Base-by-base conservation (phyloP, 2,888 invertebrate species). In the Hypomecis punctinalis region DNA sequence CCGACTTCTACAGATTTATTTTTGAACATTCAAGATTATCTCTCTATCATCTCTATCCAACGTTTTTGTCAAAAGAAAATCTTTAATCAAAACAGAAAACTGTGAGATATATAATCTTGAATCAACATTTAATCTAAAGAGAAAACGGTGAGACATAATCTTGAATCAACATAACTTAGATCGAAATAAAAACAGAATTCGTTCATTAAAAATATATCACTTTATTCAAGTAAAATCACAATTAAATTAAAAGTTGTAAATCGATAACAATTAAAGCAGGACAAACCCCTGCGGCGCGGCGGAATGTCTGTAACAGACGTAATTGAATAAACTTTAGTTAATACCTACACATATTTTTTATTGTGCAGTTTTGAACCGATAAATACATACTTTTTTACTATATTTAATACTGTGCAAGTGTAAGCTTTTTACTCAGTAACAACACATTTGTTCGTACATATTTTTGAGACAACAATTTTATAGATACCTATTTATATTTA, bases 161-260 rank as follows among this genome's bases (percentile, higher is more conserved):
- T 23, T 3, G 23, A 23, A 23, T 3, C 23, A 23, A 23, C 23
- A 23, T 10, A 10, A 36, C 5, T 48, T 47, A 7, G 11, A 11
- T 45, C n/a, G 2, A 37, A 23, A 54, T 43, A 65, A 62, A 67
- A 70, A 73, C 60, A 61, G 62, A 63, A 59, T 57, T n/a, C 61
- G 58, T 65, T 74, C 70, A 63, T 77, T 82, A 85, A 84, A 89
- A 90, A 90, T 88, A 90, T 89, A 89, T 88, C 87, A 88, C 84
- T 90, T 87, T 89, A 89, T 84, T 88, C 58, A 74, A 80, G 74
- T 81, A 80, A 81, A 81, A 77, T 80, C 73, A 80, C 76, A 83
- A n/a, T 71, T 74, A 71, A 78, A 72, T 71, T 66, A 77, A 67
- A 71, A 67, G 63, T 70, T 54, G 36, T 65, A 74, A 66, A 42